Evolutionary conservation across 2,113 vertebrate genomes (phyloP), one percentile per base, ranked within the genome.

Genomic region (Microtus montanus): DNA sequence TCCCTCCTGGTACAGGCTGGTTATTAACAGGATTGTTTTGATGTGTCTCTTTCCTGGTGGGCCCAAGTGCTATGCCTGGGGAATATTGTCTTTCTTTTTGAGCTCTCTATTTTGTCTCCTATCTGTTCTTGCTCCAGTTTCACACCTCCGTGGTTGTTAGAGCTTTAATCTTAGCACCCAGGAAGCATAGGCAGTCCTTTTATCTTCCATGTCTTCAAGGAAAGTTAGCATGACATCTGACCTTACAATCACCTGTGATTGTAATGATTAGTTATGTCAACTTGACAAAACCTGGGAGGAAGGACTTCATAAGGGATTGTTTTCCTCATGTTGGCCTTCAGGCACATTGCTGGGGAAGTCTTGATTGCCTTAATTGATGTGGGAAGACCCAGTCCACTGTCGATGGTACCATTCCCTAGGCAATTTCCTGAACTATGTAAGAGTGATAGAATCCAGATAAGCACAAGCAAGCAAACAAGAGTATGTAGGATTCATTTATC

Each of bases 1-100:
- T 22, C 1, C 14, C 22, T 82, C 79, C 58, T 26, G 5, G 0
- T 5, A 14, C 2, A 2, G n/a, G 7, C 14, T 30, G 0, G 38
- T 22, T 41, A 14, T 28, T 12, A 20, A 30, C 38, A 9, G 58
- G 17, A 3, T 11, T 12, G 15, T 11, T 44, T 22, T 38, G 26
- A 20, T 63, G 9, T 61, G 7, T 44, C 22, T 79, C 47, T 64
- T 73, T 47, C 35, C 14, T 47, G 28, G 22, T 24, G 84, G 54
- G 24, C 66, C 47, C 22, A 7, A 44, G 77, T 11, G 19, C 0
- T 6, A 54, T 26, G 33, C 28, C 38, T 58, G 70, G 30, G 38
- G 30, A 35, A 68, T 49, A 24, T 2, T 24, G 84, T 4, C 19
- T 28, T 17, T 73, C 58, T 30, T 47, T 26, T n/a, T 24, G 35